Evolutionary conservation across 1,140 invertebrate genomes (phyloP).

Genomic region (Magallana angulata): DNA sequence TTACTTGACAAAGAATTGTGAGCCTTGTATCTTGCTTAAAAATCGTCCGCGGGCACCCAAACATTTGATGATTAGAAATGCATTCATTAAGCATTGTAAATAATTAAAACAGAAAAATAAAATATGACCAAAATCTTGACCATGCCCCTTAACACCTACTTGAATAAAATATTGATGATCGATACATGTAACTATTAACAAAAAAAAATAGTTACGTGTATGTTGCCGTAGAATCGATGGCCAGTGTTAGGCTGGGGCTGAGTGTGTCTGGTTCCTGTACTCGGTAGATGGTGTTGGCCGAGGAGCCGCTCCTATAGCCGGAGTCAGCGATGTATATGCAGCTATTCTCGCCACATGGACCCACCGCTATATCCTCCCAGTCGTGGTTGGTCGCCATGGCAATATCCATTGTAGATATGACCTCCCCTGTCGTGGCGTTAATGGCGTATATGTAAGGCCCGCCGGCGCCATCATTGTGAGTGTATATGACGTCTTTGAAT

Average conservation of each 20-base stretch:
- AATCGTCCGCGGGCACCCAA: too few species aligned
- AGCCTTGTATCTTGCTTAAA: too few species aligned
- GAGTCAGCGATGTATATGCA: constrained; percentile 59
- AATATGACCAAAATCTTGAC: too few species aligned
- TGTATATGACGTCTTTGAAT: constrained; percentile 51
- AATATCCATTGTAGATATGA: constrained; percentile 44
- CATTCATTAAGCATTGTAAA: too few species aligned
- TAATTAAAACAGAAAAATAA: too few species aligned
- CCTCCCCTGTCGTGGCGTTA: constrained; percentile 21
- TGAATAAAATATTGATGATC: too few species aligned
- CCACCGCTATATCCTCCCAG: constrained; percentile 61
- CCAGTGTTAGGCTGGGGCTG: not conserved
- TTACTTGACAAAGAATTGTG: too few species aligned
- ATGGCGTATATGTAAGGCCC: constrained; percentile 39
- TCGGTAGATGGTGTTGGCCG: constrained; percentile 57
- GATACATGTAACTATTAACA: too few species aligned
- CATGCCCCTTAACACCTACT: too few species aligned
- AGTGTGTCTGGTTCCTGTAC: constrained; percentile 45
- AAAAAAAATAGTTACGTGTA: constrained; percentile 42
- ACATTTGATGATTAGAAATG: too few species aligned
- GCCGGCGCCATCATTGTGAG: constrained; percentile 57
- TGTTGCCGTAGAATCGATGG: constrained; percentile 11
- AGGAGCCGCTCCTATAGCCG: not conserved
- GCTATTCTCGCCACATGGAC: constrained; percentile 51
- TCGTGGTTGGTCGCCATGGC: constrained; percentile 47